These are phyloP conservation scores for Ptilodon capucinus DNA, from an alignment of 2,888 invertebrate genomes.

Conservation along the genomic window DNA sequence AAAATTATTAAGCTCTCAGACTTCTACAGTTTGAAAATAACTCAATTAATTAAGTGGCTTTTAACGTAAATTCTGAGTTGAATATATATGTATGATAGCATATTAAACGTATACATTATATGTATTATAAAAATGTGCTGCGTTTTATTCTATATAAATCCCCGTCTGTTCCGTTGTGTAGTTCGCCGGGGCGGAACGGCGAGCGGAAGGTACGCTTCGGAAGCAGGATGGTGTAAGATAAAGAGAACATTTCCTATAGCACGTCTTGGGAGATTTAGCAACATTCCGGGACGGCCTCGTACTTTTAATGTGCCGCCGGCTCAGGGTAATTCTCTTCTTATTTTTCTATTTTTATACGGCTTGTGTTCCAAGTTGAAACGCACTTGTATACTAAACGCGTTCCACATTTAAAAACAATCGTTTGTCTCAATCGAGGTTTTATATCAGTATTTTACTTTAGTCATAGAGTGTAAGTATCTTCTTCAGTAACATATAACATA, in stretches of 20 bases:
- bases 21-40: conserved; percentile 1
- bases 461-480: too few relatives aligned
- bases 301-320: conserved; percentile 50
- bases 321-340: conserved; percentile 49
- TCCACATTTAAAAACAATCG: too few relatives aligned
- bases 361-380: too few relatives aligned
- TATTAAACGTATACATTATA: too few relatives aligned
- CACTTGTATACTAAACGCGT: too few relatives aligned
- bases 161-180: conserved; percentile 68
- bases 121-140: conserved; percentile 38
- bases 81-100: too few relatives aligned
- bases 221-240: conserved; percentile 80
- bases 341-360: background rate
- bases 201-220: conserved; percentile 74
- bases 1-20: too few relatives aligned
- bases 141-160: conserved; percentile 70
- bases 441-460: too few relatives aligned
- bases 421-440: too few relatives aligned
- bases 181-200: conserved; percentile 63
- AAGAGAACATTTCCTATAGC: conserved; percentile 81
- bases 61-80: background rate
- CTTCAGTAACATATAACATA: too few relatives aligned
- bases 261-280: conserved; percentile 75
- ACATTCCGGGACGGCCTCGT: conserved; percentile 62
- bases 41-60: conserved; percentile 1